phyloP scores from a whole-genome alignment of 2,113 vertebrate species.

The Pimephales promelas region DNA sequence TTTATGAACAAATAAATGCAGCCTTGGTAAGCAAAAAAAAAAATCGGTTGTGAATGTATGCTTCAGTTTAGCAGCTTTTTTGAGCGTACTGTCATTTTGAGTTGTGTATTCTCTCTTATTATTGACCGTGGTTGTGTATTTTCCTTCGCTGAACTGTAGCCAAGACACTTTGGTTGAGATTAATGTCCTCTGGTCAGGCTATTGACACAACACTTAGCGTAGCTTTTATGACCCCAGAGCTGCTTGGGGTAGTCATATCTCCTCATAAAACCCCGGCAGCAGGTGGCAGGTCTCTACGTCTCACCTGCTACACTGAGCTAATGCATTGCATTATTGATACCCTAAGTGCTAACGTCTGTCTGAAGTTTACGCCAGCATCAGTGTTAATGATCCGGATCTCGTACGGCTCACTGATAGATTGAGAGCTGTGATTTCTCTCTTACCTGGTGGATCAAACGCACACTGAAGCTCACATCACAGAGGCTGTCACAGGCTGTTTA shows the following conservation, averaged over 20 bases:
- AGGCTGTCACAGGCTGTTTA: conserved; percentile 62
- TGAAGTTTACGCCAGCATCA: conserved; percentile 21
- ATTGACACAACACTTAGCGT: conserved; percentile 77
- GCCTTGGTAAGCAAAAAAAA: not conserved
- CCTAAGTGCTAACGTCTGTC: conserved; percentile 20
- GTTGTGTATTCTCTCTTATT: conserved; percentile 13
- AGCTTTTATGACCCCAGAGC: conserved; percentile 69
- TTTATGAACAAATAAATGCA: not conserved
- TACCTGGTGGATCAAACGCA: conserved; percentile 70
- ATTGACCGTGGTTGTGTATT: conserved; percentile 14
- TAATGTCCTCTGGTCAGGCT: conserved; percentile 68
- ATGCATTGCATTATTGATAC: conserved; percentile 10
- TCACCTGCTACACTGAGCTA: conserved; percentile 24
- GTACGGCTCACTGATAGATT: conserved; percentile 42
- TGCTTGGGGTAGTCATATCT: conserved; percentile 49
- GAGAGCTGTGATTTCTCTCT: conserved; percentile 59
- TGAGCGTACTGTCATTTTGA: not conserved
- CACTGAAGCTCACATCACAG: conserved; percentile 61
- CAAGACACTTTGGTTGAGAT: conserved; percentile 63
- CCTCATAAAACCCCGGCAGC: conserved; percentile 33
- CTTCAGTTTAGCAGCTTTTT: not conserved
- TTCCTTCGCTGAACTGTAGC: conserved; percentile 50
- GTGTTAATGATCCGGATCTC: conserved; percentile 6
- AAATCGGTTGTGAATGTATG: not conserved
- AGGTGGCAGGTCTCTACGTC: not conserved